A percentile compares a stretch with the other conserved stretches of the same genome.
Evolutionary conservation across 2,797 vertebrate genomes (phyloP).

Genomic region (Poeciliopsis paucimaculata): DNA sequence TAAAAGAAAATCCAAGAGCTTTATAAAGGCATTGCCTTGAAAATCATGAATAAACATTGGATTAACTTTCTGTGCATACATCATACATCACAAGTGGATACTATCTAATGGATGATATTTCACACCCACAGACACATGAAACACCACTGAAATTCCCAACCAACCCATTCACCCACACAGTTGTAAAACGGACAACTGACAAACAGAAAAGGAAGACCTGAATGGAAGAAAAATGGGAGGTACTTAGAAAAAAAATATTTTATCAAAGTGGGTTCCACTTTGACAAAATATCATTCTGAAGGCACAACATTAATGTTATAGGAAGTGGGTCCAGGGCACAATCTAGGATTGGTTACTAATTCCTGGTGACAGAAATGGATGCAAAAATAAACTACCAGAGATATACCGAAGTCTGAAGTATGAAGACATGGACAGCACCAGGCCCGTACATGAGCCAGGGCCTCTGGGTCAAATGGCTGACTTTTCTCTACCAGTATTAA

Average conservation of each 20-base stretch:
- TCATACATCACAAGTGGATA: conserved; percentile 84
- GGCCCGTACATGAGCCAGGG: neutral
- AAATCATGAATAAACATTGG: conserved; percentile 87
- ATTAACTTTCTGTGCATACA: conserved; percentile 81
- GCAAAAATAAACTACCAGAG: neutral
- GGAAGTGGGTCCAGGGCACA: neutral
- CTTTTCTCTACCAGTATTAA: neutral
- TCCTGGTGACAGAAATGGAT: neutral
- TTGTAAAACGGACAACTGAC: conserved; percentile 76
- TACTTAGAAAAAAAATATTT: conserved; percentile 59
- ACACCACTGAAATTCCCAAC: conserved; percentile 80
- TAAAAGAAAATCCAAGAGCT: conserved; percentile 84
- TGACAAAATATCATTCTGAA: neutral
- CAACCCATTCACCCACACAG: conserved; percentile 68
- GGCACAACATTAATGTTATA: neutral
- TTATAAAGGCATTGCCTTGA: conserved; percentile 78
- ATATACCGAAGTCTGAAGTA: neutral
- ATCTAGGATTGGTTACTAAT: neutral
- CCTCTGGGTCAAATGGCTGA: neutral
- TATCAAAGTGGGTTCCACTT: conserved; percentile 71
- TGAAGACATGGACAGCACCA: neutral
- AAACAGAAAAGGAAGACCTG: conserved; percentile 58
- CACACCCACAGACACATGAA: conserved; percentile 79
- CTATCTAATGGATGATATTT: conserved; percentile 82
- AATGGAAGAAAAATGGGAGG: conserved; percentile 46